These are phyloP conservation scores for Drosophila prolongata DNA, from an alignment of 2,888 invertebrate genomes.

Conservation along the genomic window DNA sequence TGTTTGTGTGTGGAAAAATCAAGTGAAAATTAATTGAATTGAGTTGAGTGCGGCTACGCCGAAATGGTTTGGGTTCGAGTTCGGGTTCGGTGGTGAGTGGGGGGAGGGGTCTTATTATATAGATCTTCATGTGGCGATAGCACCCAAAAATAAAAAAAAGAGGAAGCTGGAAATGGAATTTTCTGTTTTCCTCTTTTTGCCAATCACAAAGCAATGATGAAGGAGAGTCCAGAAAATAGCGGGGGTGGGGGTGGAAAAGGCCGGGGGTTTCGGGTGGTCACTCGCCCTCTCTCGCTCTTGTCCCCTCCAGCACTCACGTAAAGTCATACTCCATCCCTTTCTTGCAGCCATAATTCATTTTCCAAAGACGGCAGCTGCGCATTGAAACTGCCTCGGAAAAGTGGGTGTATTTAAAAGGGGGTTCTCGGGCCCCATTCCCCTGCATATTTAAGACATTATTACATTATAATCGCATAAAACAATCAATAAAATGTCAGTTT, in stretches of 20 bases:
- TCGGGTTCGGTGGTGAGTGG: slow-evolving; percentile 63
- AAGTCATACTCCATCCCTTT: slow-evolving; percentile 9
- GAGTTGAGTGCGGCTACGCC: slow-evolving; percentile 78
- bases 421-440: slow-evolving; percentile 27
- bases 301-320: neutral
- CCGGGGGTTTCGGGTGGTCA: slow-evolving; percentile 12
- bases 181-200: slow-evolving; percentile 53
- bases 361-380: slow-evolving; percentile 72
- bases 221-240: slow-evolving; percentile 27
- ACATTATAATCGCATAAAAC: slow-evolving; percentile 82
- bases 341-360: slow-evolving; percentile 66
- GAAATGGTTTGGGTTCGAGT: slow-evolving; percentile 61
- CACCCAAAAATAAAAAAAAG: neutral
- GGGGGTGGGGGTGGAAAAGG: neutral
- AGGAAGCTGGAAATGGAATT: slow-evolving; percentile 37
- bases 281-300: slow-evolving; percentile 8
- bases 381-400: slow-evolving; percentile 35
- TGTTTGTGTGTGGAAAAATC: slow-evolving; percentile 75
- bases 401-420: slow-evolving; percentile 18
- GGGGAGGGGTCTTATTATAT: slow-evolving; percentile 51
- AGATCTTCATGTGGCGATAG: slow-evolving; percentile 71
- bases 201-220: slow-evolving; percentile 74
- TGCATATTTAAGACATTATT: slow-evolving; percentile 78
- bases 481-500: slow-evolving; percentile 80
- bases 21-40: slow-evolving; percentile 84